Conservation (phyloP, 2,113 vertebrate species). For the Oxygymnocypris stewartii region DNA sequence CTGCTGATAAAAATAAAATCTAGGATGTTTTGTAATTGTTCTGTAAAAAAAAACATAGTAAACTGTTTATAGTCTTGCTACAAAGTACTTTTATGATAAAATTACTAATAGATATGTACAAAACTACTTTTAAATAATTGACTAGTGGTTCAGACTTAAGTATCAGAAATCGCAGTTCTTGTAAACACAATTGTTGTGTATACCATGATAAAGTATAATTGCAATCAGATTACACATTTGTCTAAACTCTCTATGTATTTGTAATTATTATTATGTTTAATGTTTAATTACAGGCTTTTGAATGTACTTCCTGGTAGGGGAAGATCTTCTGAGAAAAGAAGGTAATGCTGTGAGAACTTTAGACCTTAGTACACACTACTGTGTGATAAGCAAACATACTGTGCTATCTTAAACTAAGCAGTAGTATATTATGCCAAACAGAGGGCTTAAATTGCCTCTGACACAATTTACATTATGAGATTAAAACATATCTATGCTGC, state of each 20-base stretch:
- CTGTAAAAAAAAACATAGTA: no score
- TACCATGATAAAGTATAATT: not conserved
- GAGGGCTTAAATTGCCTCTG: not conserved
- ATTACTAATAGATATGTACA: not conserved
- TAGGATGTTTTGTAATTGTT: not conserved
- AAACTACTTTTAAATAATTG: not conserved
- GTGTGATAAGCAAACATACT: not conserved
- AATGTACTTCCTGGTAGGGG: not conserved
- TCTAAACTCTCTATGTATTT: not conserved
- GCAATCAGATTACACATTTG: not conserved
- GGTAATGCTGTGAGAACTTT: not conserved
- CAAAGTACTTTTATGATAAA: no score
- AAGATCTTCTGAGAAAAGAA: not conserved
- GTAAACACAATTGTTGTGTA: not conserved
- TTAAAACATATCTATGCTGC: not conserved
- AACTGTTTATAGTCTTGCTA: not conserved
- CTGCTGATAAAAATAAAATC: not conserved
- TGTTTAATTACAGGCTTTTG: not conserved
- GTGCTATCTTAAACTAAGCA: not conserved
- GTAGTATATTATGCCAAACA: not conserved
- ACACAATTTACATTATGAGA: not conserved
- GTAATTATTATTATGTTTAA: not conserved
- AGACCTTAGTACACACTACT: not conserved
- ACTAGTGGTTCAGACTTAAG: not conserved
- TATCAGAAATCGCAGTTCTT: not conserved